Base-by-base conservation (phyloP, 23 tunicate species). In the Oikopleura dioica region DNA sequence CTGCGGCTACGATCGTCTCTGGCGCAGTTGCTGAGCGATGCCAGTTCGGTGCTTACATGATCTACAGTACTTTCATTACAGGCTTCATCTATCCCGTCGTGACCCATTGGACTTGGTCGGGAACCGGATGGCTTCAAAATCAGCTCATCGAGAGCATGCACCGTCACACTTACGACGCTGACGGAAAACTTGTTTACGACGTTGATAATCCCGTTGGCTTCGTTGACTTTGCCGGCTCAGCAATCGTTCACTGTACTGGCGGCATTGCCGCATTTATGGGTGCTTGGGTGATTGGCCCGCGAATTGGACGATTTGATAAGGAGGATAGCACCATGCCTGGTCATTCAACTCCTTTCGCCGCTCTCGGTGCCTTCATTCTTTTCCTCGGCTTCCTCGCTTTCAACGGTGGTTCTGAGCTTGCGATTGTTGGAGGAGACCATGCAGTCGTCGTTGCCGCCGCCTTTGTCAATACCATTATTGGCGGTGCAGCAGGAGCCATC, bases 11-110 rank as follows among this genome's bases (percentile, higher is more conserved):
- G 9, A 88, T 88, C 1, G 95, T 88, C 38, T 81, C 85, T 9
- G 95, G 95, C 1, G 95, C 95, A 26, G 81, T 88, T 85, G 95
- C 95, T 16, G 95, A 88, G 79, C 79, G 95, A 51, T 81, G 84
- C 12, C 83, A 84, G 37, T 88, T 88, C 58, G 72, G 69, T 72
- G 89, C 95, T 32, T 88, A 88, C 77, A 81, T 88, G 81, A 68
- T 82, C 33, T 88, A 88, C 81, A 80, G 86, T 36, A 68, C 81
- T 37, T 37, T 88, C 69, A 81, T 88, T 0, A 88, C 95, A 35
- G 96, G 91, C 16, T 92, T 86, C 76, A 84, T 92, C 21, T 92
- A 82, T 79, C 98, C 98, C 4, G 82, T 85, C n/a, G 82, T 86
- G 36, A 75, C 85, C 29, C 98, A 92, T 80, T 92, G 98, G 98